Base-by-base conservation (phyloP, 2,888 invertebrate genomes). In the Drosophila conformis region DNA sequence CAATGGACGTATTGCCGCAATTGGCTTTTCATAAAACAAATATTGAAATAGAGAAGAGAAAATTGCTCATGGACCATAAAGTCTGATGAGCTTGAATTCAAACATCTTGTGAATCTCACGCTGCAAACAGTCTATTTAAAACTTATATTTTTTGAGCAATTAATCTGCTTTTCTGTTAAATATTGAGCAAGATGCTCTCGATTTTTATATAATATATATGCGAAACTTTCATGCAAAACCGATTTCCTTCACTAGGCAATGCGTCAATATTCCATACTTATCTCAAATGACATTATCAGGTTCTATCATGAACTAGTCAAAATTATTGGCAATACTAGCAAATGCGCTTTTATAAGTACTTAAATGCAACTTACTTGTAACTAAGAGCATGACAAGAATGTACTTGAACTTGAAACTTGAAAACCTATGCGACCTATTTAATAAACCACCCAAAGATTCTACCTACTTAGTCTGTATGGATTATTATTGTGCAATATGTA, bases 361-460 rank as follows among this genome's bases (percentile, higher is more conserved):
- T 59, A 33, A 57, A 31, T 51, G 21, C 21, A 57, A 49, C 57
- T 31, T 27, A 54, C 31, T 29, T 57, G 21, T 33, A 49, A 59
- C 31, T 42, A 33, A 40, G 33, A n/a, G 53, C 60, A 51, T 36
- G 35, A 66, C 11, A 21, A 40, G 33, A 72, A 64, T 62, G 62
- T 66, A 27, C 35, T 29, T 49, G 27, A 54, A 46, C 48, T 69
- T 57, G 7, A 51, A 53, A 67, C 29, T 62, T 70, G 49, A 68
- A 61, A 67, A 72, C 63, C 81, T 73, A 69, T 75, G 84, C 87
- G 80, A 87, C 84, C 84, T 87, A 83, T 58, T 67, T 78, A 67
- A 64, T 72, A 78, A 83, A 83, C 89, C 78, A 84, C 84, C 82
- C 81, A 65, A 69, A 70, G 52, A 69, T 66, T 71, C 66, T 76